Conservation (phyloP, 2,113 vertebrate species). For the Spilogale gracilis region DNA sequence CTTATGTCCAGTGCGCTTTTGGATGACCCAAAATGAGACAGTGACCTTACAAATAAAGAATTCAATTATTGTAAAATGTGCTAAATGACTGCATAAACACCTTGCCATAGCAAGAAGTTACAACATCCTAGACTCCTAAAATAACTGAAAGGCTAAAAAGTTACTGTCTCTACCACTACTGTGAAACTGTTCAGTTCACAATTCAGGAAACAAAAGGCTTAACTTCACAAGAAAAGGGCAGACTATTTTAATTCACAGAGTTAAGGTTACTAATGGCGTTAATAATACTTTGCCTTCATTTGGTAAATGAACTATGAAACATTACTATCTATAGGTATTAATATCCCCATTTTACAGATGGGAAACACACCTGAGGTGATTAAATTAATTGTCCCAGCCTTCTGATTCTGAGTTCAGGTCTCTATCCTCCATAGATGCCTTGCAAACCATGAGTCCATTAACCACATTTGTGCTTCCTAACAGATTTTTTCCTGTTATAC, state of each 20-base stretch:
- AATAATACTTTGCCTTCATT: not conserved
- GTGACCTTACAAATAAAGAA: constrained; percentile 4
- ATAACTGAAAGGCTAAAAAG: constrained; percentile 1
- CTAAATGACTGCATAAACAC: not conserved
- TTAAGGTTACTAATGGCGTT: constrained; percentile 36
- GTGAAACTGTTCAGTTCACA: constrained; percentile 17
- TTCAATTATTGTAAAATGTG: not conserved
- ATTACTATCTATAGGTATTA: not conserved
- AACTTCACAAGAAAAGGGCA: not conserved
- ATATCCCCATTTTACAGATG: not conserved
- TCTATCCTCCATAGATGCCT: not conserved
- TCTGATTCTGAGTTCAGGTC: not conserved
- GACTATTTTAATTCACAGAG: not conserved
- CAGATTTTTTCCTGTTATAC: not conserved
- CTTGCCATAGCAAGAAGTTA: not conserved
- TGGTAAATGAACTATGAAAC: not conserved
- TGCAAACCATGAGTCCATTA: not conserved
- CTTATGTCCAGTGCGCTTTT: not conserved
- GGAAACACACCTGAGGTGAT: not conserved
- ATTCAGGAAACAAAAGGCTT: not conserved
- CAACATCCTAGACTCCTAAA: not conserved
- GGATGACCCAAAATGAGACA: not conserved
- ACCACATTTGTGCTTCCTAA: not conserved
- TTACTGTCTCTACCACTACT: not conserved
- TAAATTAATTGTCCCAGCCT: not conserved